These are phyloP conservation scores for Pitangus sulphuratus DNA, from an alignment of 2,797 vertebrate species.

Conservation along the genomic window DNA sequence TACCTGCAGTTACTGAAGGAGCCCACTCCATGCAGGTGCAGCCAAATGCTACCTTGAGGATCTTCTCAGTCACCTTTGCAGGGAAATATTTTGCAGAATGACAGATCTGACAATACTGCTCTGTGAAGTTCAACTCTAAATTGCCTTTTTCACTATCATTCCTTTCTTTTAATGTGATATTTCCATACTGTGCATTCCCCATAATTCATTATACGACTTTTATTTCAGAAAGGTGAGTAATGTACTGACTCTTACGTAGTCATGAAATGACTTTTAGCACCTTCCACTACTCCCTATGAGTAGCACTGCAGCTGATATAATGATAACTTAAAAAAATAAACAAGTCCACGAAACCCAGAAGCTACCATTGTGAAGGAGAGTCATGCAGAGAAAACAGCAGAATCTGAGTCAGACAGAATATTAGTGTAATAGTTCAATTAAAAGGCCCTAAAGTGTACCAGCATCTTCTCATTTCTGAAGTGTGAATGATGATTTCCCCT, in stretches of 20 bases:
- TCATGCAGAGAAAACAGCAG: not conserved
- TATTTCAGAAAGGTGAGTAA: not conserved
- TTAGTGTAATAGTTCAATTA: not conserved
- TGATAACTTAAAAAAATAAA: not conserved
- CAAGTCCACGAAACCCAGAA: not conserved
- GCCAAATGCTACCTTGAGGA: not conserved
- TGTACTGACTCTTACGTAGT: not conserved
- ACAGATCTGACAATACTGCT: not conserved
- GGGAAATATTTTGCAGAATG: not conserved
- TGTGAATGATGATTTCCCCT: not conserved
- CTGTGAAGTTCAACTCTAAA: not conserved
- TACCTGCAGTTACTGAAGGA: not conserved
- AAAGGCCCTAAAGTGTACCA: not conserved
- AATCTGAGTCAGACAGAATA: not conserved
- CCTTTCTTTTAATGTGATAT: not conserved
- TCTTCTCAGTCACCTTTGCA: not conserved
- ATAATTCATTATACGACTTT: not conserved
- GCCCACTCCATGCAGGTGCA: not conserved
- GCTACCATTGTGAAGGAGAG: not conserved
- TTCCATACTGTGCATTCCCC: not conserved
- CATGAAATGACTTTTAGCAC: not conserved
- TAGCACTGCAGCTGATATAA: not conserved
- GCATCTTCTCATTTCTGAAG: not conserved
- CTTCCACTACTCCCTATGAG: not conserved
- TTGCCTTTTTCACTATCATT: not conserved